Evolutionary conservation across 2,888 invertebrate genomes (phyloP), one percentile per base, ranked within the genome.

Genomic region (Eupeodes luniger): DNA sequence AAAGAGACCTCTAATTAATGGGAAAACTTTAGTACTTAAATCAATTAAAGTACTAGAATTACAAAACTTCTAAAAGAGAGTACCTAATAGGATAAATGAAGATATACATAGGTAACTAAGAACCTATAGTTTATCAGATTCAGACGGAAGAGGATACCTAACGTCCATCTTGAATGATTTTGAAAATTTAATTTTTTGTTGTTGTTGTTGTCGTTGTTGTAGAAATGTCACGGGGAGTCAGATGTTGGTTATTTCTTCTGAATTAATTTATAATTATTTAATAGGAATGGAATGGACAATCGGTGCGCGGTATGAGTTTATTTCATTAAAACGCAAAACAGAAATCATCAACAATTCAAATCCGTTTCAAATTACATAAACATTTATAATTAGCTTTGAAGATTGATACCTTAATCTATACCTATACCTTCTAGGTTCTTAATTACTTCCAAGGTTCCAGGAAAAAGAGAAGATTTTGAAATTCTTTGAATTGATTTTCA

Each of bases 21-120:
- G 72, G 47, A 57, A 88, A 88, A 88, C 81, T 88, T 88, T 77
- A 80, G 77, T 75, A 51, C 81, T 81, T 84, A 84, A 59, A 81
- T 62, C 80, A 88, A 81, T 80, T 83, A 74, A 67, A 86, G 78
- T 70, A 57, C 70, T 74, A 27, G 62, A 82, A 67, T 75, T 69
- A 66, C 82, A 76, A 49, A 55, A 80, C 44, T 19, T 57, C 1
- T n/a, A 12, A 12, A 57, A 7, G n/a, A 16, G 34, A 27, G 1
- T 40, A 27, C 27, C 27, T 27, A 40, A 40, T 40, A 40, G 40
- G 6, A 40, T 40, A 40, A 7, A 27, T 27, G 27, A 27, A 27
- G 5, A 40, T 40, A 7, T 7, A 14, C 10, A 19, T 14, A 47
- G 27, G 11, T 55, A 10, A 1, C 27, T 2, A 27, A 0, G 2